Evolutionary conservation across 1,140 invertebrate species (phyloP), one percentile per base, ranked within the genome.

Genomic region (Popillia japonica): DNA sequence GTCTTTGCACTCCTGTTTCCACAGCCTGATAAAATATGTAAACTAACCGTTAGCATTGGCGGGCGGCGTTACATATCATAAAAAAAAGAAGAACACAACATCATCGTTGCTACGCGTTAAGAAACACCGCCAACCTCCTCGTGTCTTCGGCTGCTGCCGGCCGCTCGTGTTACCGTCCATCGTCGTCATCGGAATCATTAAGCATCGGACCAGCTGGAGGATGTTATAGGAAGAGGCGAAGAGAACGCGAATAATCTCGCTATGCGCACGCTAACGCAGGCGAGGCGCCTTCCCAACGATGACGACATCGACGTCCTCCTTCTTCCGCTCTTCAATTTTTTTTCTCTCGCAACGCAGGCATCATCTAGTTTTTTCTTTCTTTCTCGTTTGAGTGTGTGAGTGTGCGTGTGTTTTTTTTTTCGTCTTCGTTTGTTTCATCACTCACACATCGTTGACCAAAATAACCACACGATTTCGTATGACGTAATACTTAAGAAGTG

Each of bases 1-100:
- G 61, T 68, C 61, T 68, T 68, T 68, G 61, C 61, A 68, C 61
- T 68, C 61, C 61, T 34, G 27, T 68, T 68, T 68, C 61, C 61
- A 68, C 61, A 68, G 61, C 61, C 11, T 68, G 61, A 68, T 68
- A 68, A 68, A 68, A 68, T 68, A 68, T 68, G 61, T 68, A 68
- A 68, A 68, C 61, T 23, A 68, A 68, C 61, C 61, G 61, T 68
- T 68, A 68, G 61, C 22, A 68, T 68, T 22, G 61, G 61, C 61
- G 61, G 61, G 27, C 61, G 61, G 61, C 61, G 22, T 68, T 68
- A 68, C 61, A 68, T 22, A 68, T 68, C 27, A 17, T 17, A 68
- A 27, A 68, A 68, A 68, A 68, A 34, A 68, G 61, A 68, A 68
- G 20, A 68, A 27, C 20, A 68, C 27, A 68, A 68, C 61, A 68